Percentiles rank a stretch among this genome's conserved stretches.
Conservation (phyloP, 1,140 invertebrate species). For the Lycorma delicatula region DNA sequence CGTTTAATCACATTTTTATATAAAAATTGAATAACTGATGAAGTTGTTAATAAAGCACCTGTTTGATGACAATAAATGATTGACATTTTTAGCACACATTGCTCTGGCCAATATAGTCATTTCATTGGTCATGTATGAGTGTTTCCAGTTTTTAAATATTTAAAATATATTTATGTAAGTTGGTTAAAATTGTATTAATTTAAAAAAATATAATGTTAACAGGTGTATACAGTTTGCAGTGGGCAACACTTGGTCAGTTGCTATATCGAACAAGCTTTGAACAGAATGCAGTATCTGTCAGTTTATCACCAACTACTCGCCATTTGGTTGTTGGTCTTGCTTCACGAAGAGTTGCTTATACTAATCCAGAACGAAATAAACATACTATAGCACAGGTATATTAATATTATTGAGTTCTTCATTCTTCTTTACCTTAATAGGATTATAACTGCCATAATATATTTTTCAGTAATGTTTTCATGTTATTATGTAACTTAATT, state of each 20-base stretch:
- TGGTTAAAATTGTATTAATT: background rate
- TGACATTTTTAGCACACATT: too few relatives aligned
- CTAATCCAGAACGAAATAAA: background rate
- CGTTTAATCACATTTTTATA: too few relatives aligned
- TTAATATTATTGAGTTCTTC: too few relatives aligned
- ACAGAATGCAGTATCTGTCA: slow-evolving; percentile 71
- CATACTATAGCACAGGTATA: slow-evolving; percentile 61
- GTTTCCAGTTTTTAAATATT: slow-evolving; percentile 2
- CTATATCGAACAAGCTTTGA: slow-evolving; percentile 66
- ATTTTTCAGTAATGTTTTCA: too few relatives aligned
- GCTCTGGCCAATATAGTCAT: background rate
- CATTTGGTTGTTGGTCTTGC: slow-evolving; percentile 72
- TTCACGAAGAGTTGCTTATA: slow-evolving; percentile 45
- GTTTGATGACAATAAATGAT: too few relatives aligned
- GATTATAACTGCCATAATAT: too few relatives aligned
- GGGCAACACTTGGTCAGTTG: slow-evolving; percentile 62
- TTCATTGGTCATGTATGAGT: background rate
- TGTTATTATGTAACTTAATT: too few relatives aligned
- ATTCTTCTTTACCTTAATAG: too few relatives aligned
- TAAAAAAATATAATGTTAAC: slow-evolving; percentile 18
- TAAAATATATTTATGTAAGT: background rate
- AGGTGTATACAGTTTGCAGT: slow-evolving; percentile 72
- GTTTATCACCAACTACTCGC: slow-evolving; percentile 64
- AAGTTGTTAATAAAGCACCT: too few relatives aligned
- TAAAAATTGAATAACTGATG: too few relatives aligned